Evolutionary conservation across 2,113 vertebrate species (phyloP).

Genomic region (Merops nubicus): DNA sequence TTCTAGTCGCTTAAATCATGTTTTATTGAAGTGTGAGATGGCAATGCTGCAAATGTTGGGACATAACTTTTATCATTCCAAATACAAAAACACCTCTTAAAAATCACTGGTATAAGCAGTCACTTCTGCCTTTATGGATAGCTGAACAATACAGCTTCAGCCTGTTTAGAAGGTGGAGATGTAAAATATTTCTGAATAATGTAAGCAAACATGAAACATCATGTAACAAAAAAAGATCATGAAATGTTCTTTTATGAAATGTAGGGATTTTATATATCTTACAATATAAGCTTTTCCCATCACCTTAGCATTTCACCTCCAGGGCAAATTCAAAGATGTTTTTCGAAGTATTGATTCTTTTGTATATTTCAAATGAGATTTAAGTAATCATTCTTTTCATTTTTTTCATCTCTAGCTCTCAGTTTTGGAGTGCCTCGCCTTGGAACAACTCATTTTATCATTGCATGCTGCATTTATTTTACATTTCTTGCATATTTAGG

Average conservation of each 20-base stretch:
- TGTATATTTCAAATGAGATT: slow-evolving; percentile 32
- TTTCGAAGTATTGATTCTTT: slow-evolving; percentile 42
- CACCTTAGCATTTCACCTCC: slow-evolving; percentile 38
- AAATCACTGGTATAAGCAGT: not conserved
- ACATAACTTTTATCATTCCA: not conserved
- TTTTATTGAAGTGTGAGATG: not conserved
- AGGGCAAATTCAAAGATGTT: slow-evolving; percentile 35
- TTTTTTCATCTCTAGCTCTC: not conserved
- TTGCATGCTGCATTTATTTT: not conserved
- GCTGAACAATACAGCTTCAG: not conserved
- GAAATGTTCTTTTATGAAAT: not conserved
- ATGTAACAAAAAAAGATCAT: not conserved
- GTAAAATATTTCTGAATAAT: not conserved
- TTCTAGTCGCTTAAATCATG: not conserved
- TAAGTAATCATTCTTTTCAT: not conserved
- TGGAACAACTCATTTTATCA: not conserved
- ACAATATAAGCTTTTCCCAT: slow-evolving; percentile 29
- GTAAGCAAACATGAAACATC: not conserved
- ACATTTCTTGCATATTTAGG: not conserved
- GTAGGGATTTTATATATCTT: not conserved
- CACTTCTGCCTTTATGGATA: not conserved
- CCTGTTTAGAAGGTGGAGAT: not conserved
- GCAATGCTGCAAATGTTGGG: not conserved
- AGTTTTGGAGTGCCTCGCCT: not conserved
- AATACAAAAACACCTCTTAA: not conserved